Percentiles rank a stretch among this genome's conserved stretches.
Evolutionary conservation across 53 echinoderm and acorn worm species (phyloP).

Genomic region (Apostichopus leukothele): DNA sequence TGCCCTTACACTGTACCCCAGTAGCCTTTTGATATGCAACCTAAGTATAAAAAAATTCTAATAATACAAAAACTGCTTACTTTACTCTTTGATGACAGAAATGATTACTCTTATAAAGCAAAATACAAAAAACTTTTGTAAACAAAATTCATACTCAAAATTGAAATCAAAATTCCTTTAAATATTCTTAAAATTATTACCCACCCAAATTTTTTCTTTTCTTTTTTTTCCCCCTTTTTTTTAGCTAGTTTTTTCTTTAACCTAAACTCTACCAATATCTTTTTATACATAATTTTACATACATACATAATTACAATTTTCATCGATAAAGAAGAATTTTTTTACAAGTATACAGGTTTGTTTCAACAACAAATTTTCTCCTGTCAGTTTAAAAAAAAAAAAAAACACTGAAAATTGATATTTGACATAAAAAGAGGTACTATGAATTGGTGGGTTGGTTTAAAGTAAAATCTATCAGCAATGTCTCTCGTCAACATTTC

Average conservation of each 20-base stretch:
- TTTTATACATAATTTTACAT: conserved; percentile 33
- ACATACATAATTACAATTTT: background rate
- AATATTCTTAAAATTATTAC: conserved; percentile 11
- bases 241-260: background rate
- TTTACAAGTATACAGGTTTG: background rate
- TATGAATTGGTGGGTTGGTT: background rate
- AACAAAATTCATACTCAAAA: no score
- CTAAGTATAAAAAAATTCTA: no score
- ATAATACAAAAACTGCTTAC: no score
- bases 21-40: no score
- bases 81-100: no score
- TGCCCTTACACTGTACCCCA: no score
- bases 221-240: background rate
- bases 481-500: background rate
- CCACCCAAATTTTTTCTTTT: background rate
- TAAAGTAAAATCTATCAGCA: background rate
- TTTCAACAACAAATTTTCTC: background rate
- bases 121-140: no score
- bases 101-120: no score
- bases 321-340: background rate
- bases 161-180: background rate
- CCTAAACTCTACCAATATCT: conserved; percentile 1
- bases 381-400: background rate
- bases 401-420: background rate
- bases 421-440: background rate